phyloP scores from a whole-genome alignment of 2,888 invertebrate genomes.

The Ptycholaimellus sp. region DNA sequence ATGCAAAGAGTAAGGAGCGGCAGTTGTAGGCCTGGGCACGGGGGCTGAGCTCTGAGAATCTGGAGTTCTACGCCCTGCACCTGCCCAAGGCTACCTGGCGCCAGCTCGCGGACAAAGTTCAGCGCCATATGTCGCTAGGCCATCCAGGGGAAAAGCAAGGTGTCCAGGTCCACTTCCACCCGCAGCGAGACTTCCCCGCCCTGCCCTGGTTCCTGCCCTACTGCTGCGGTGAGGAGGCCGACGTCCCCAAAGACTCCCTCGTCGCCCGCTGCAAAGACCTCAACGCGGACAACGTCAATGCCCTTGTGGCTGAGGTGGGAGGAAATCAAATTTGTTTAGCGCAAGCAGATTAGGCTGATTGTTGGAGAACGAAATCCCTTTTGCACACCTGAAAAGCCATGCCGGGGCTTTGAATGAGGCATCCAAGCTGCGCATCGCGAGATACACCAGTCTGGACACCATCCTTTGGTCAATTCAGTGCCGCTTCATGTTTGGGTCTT shows the following conservation, averaged over 20 bases:
- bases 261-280: conserved; percentile 17
- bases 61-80: conserved; percentile 26
- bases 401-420: conserved; percentile 14
- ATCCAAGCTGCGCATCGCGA: conserved; percentile 23
- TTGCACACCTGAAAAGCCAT: conserved; percentile 2
- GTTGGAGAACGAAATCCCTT: no score
- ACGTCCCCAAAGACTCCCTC: conserved; percentile 21
- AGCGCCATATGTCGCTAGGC: not conserved
- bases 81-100: conserved; percentile 26
- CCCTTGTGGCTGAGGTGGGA: conserved; percentile 1
- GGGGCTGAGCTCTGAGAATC: conserved; percentile 19
- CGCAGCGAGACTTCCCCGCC: conserved; percentile 24
- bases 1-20: no score
- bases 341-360: no score
- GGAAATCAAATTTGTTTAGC: conserved; percentile 17
- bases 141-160: no score
- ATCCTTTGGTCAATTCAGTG: conserved; percentile 21
- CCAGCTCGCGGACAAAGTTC: conserved; percentile 24
- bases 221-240: conserved; percentile 20
- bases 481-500: not conserved
- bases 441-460: conserved; percentile 22
- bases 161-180: no score
- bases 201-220: conserved; percentile 26
- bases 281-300: conserved; percentile 23
- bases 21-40: conserved; percentile 23